Evolutionary conservation across 2,888 invertebrate genomes (phyloP).

Genomic region (Drosophila silvestris): DNA sequence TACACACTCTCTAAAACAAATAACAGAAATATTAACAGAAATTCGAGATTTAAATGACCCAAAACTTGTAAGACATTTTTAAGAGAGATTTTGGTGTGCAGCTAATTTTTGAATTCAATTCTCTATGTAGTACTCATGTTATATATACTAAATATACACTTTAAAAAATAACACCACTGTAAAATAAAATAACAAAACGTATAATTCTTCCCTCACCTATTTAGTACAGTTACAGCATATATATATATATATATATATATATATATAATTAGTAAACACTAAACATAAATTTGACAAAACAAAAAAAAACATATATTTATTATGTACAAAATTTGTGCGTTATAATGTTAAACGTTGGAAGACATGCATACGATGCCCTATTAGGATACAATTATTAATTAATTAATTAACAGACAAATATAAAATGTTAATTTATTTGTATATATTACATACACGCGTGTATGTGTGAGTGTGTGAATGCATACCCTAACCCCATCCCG

Average conservation of each 20-base stretch:
- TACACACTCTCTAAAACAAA: background rate
- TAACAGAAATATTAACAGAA: conserved; percentile 9
- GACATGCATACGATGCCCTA: conserved; percentile 74
- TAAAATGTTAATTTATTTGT: conserved; percentile 71
- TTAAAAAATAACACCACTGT: conserved; percentile 34
- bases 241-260: conserved; percentile 21
- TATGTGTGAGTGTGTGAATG: conserved; percentile 52
- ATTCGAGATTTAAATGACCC: conserved; percentile 23
- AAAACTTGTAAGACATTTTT: conserved; percentile 46
- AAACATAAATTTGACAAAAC: conserved; percentile 15
- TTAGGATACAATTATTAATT: conserved; percentile 44
- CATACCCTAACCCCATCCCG: conserved; percentile 1
- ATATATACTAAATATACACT: conserved; percentile 17
- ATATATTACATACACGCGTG: conserved; percentile 33
- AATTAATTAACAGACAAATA: conserved; percentile 37
- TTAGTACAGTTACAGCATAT: conserved; percentile 43
- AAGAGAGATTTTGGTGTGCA: conserved; percentile 46
- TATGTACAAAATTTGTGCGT: conserved; percentile 73
- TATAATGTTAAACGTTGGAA: conserved; percentile 70
- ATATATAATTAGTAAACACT: conserved; percentile 21
- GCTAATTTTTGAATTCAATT: conserved; percentile 38
- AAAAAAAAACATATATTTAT: conserved; percentile 50
- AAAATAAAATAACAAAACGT: conserved; percentile 53
- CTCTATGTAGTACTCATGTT: conserved; percentile 48
- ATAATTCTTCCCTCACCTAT: background rate